Evolutionary conservation across 92 coral and sea anemone genomes (phyloP), one percentile per base, ranked within the genome.

Genomic region (Epizoanthus fatuus): DNA sequence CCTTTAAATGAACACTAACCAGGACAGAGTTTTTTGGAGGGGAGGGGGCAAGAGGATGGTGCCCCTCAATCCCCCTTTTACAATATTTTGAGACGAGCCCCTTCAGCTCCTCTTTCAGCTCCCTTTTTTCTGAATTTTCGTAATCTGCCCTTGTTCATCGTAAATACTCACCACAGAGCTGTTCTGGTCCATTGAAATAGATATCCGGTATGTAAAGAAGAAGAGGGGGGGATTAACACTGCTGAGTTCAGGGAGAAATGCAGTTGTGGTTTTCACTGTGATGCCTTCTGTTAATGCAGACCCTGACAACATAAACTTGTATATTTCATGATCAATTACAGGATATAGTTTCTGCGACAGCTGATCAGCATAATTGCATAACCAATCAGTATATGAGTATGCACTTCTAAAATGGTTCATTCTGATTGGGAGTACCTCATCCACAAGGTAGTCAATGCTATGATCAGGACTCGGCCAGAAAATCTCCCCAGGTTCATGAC

Each of bases 381-480:
- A 76, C 99, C 99, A 97, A 32, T 79, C 91, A 14, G 96, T 83
- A 84, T 91, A 97, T 22, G 79, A 87, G 32, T 60, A 66, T 25
- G 98, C 98, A 87, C 95, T 90, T 19, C 89, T 84, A 70, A 97
- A 97, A 84, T 91, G 88, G 83, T 97, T 93, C 94, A 95, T 88
- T 90, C 91, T 88, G 40, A 88, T 73, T 64, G 88, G 81, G 39
- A 80, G 60, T 2, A 88, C 57, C 12, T 95, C 94, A 60, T 80
- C 75, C 83, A 81, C 93, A 72, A 87, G 92, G 16, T 53, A 58
- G 37, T 86, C 84, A 54, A 63, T 62, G 35, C 86, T 87, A 49
- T 95, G 92, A 64, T 92, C 95, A 20, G 98, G 91, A 65, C 94
- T 93, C 32, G 99, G 99, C 98, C 98, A 97, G 69, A 97, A 97